Evolutionary conservation across 2,888 invertebrate genomes (phyloP).

Genomic region (Arrhopalites spinosus): DNA sequence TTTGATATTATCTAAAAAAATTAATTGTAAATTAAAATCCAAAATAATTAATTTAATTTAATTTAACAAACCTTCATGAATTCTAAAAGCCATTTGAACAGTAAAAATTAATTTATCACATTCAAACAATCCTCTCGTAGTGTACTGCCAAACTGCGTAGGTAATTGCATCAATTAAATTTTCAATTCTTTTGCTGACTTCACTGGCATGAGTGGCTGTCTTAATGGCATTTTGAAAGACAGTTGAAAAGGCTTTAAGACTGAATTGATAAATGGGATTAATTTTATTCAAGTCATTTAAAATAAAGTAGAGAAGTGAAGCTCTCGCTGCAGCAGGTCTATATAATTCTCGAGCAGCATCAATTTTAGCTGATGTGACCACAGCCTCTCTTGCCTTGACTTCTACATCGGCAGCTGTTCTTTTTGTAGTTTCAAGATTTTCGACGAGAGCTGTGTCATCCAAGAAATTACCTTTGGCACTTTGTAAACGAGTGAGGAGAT

Average conservation of each 20-base stretch:
- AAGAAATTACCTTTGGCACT: constrained; percentile 92
- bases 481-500: constrained; percentile 83
- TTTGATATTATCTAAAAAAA: constrained; percentile 66
- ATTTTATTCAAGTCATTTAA: constrained; percentile 93
- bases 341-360: constrained; percentile 85
- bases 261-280: constrained; percentile 96
- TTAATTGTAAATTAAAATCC: no score
- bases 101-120: constrained; percentile 95
- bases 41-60: no score
- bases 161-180: constrained; percentile 94
- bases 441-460: constrained; percentile 91
- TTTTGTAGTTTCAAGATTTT: constrained; percentile 95
- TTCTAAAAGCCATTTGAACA: constrained; percentile 95
- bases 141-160: constrained; percentile 92
- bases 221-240: constrained; percentile 78
- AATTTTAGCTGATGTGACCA: constrained; percentile 87
- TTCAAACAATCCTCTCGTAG: constrained; percentile 91
- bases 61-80: no score
- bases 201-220: constrained; percentile 79
- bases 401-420: constrained; percentile 95
- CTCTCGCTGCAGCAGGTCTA: constrained; percentile 87
- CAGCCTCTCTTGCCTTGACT: constrained; percentile 88
- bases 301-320: constrained; percentile 92
- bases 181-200: constrained; percentile 76
- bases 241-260: constrained; percentile 73